Base-by-base conservation (phyloP, 2,113 vertebrate species). In the Paralichthys olivaceus region DNA sequence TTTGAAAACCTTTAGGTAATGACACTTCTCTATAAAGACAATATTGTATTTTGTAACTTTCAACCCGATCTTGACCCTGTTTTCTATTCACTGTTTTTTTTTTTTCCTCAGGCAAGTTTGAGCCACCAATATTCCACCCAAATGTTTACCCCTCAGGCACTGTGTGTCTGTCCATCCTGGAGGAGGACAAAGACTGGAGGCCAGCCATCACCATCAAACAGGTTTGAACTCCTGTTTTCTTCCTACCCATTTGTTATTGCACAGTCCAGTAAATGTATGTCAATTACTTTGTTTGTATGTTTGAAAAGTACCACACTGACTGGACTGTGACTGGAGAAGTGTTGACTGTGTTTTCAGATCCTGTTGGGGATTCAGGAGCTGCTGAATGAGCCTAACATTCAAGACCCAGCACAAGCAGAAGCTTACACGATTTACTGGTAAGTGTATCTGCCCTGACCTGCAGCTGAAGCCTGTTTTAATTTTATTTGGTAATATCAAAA, bases 191-290 rank as follows among this genome's bases (percentile, higher is more conserved):
- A 90, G 97, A 99, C 94, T 98, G 98, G 97, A 96, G 97, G 94
- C 97, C 97, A 54, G 97, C 98, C 91, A 99, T 99, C 95, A 99
- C 97, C 77, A 99, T 99, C 92, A 99, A 99, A 94, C 97, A 99
- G 91, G 90, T 92, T 9, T 12, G 66, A 77, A 29, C 9, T 4
- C 9, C 11, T 40, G 3, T 40, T 40, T 11, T 12, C 37, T 3
- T 40, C 2, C 37, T 13, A 34, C 7, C 7, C 0, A 9, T 34
- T 34, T 57, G 1, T 25, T 15, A 45, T 19, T 51, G 5, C 14
- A 45, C 32, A 2, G 14, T 13, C 17, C 28, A 64, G 22, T n/a
- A 4, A 53, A 20, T 8, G 7, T 37, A 67, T 7, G 3, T 19
- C 5, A 47, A 47, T 34, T 34, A 13, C 28, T 3, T 5, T 29